A percentile compares a stretch with the other conserved stretches of the same genome.
Conservation (phyloP, 1,140 invertebrate species). For the Aphelenchoides avenae region DNA sequence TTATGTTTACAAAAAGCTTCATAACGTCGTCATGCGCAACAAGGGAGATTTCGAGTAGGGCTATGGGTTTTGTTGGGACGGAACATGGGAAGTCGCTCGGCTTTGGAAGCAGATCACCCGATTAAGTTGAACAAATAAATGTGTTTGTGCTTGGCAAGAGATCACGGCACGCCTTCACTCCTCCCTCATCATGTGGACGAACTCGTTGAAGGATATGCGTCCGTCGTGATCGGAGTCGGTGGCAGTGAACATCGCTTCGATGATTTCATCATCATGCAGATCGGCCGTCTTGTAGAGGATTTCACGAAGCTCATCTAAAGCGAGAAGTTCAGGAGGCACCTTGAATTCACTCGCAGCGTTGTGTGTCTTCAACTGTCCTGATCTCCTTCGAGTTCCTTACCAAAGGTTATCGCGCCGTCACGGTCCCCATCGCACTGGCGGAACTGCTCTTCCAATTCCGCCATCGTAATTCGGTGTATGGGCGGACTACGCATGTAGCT, state of each 20-base stretch:
- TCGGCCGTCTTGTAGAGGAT: constrained; percentile 47
- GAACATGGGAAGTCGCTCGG: no score
- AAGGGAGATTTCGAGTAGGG: no score
- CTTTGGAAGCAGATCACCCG: no score
- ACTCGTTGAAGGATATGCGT: constrained; percentile 47
- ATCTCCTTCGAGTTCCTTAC: constrained; percentile 22
- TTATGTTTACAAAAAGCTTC: no score
- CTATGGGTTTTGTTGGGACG: no score
- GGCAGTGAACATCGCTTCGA: constrained; percentile 42
- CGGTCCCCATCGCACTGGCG: constrained; percentile 37
- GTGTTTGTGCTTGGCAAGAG: no score
- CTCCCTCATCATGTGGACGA: constrained; percentile 45
- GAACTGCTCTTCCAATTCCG: constrained; percentile 48
- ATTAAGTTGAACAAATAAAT: no score
- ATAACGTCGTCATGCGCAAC: no score
- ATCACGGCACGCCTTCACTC: no score
- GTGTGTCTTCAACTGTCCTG: no score
- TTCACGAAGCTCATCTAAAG: constrained; percentile 44
- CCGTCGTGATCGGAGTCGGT: constrained; percentile 47
- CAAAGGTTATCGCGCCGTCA: constrained; percentile 50
- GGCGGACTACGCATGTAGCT: constrained; percentile 49
- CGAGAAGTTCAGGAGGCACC: constrained; percentile 3
- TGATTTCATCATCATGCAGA: constrained; percentile 33
- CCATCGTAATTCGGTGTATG: constrained; percentile 48
- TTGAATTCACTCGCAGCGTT: neutral